Conservation (phyloP, 2,113 vertebrate species). For the Corythornis madagascariensis region DNA sequence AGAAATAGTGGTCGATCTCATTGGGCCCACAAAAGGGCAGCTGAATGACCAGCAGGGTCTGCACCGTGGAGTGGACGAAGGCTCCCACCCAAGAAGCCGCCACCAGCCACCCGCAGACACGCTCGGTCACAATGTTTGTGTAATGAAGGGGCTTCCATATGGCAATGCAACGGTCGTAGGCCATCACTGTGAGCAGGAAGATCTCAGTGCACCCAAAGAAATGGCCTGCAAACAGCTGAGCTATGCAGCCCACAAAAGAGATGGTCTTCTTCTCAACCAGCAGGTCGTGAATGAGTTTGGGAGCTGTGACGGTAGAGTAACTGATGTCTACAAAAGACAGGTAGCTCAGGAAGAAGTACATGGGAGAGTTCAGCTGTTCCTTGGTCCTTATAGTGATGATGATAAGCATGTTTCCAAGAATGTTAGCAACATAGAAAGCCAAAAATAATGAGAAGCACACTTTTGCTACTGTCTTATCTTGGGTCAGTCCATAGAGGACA, state of each 20-base stretch:
- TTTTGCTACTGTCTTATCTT: not conserved
- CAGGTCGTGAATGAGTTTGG: constrained; percentile 59
- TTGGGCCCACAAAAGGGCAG: not conserved
- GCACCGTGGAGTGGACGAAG: not conserved
- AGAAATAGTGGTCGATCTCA: not conserved
- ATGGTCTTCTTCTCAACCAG: constrained; percentile 24
- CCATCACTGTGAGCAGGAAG: constrained; percentile 62
- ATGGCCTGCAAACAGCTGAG: constrained; percentile 53
- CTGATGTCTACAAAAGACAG: constrained; percentile 62
- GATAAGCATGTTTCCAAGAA: constrained; percentile 35
- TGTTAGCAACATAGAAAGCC: not conserved
- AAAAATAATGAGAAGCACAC: not conserved
- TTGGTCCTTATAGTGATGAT: constrained; percentile 27
- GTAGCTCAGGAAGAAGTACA: constrained; percentile 65
- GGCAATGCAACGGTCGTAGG: constrained; percentile 52
- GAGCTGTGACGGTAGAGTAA: constrained; percentile 55
- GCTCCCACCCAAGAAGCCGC: not conserved
- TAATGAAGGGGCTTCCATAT: constrained; percentile 55
- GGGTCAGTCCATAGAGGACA: not conserved
- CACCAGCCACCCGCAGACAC: not conserved
- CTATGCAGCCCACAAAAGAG: constrained; percentile 49
- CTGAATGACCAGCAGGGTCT: not conserved
- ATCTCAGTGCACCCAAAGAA: constrained; percentile 64
- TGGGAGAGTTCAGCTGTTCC: constrained; percentile 39
- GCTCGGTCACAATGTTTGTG: not conserved